Base-by-base conservation (phyloP, 92 coral and sea anemone species). In the Heteractis magnifica region DNA sequence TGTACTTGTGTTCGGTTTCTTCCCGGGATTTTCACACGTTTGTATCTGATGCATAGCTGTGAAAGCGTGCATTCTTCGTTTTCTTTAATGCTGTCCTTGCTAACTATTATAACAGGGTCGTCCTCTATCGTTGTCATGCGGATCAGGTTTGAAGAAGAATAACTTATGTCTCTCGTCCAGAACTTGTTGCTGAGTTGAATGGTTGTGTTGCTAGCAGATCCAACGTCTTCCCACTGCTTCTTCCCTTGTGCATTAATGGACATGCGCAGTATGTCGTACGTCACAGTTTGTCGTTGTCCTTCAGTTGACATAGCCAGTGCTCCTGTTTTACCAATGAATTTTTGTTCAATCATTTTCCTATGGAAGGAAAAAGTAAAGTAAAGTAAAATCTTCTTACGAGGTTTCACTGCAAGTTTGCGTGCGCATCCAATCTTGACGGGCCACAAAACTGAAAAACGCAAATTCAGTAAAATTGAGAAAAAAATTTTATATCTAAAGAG, bases 101-200 rank as follows among this genome's bases (percentile, higher is more conserved):
- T 81, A n/a, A 86, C 80, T 34, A 90, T 82, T 9, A 91, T 76
- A 52, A 90, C 79, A 26, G 95, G 95, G 11, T 92, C 93, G 56
- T 87, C 93, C 48, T 85, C 90, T 9, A 85, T 79, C 0, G 88
- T 85, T 34, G 87, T 88, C 92, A 90, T 87, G 14, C 93, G 90
- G 19, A 92, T 59, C 20, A 83, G 56, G 48, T 78, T 14, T 3
- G 79, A 53, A 56, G 82, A 49, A 8, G 83, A 64, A 23, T 75
- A 52, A 51, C 81, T 70, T 48, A 23, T 65, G 60, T 77, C 76
- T 3, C 49, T n/a, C 21, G 65, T 53, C 95, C 95, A 92, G 82
- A 92, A 92, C 6, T 80, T 79, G 76, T 71, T 78, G 10, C 71
- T 18, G 53, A 92, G 84, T 11, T 80, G 81, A 58, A 81, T 51